Percentiles rank a stretch among this genome's conserved stretches.
Conservation (phyloP, 2,797 vertebrate species). For the Selene dorsalis region DNA sequence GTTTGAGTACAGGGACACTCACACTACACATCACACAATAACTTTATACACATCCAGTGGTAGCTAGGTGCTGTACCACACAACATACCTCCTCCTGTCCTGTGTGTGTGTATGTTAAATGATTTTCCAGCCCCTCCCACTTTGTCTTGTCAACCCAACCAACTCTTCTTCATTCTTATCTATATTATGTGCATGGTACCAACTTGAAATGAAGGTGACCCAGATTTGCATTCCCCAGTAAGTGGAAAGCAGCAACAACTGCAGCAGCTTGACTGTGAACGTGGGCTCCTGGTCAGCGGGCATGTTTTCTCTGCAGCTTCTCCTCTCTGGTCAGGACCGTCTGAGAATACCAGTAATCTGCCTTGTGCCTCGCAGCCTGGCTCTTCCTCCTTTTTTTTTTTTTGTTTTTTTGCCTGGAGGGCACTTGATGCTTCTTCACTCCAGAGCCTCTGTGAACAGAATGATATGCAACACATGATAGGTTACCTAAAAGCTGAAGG, state of each 20-base stretch:
- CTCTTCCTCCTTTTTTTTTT: not conserved
- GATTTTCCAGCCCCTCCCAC: not conserved
- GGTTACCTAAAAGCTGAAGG: not conserved
- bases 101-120: too few species aligned
- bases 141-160: not conserved
- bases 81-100: not conserved
- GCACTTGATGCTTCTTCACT: slow-evolving; percentile 1
- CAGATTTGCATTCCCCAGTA: slow-evolving; percentile 92
- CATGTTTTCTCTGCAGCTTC: slow-evolving; percentile 69
- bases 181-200: slow-evolving; percentile 36
- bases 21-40: too few species aligned
- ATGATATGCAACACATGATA: not conserved
- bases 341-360: not conserved
- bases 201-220: slow-evolving; percentile 88
- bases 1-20: too few species aligned
- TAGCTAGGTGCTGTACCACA: too few species aligned
- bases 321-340: not conserved
- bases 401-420: not conserved
- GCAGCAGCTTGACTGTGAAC: slow-evolving; percentile 82
- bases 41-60: not conserved
- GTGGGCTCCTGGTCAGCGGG: slow-evolving; percentile 81
- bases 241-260: slow-evolving; percentile 87
- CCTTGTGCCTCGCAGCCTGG: not conserved
- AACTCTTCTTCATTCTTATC: not conserved
- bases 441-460: slow-evolving; percentile 29